Evolutionary conservation across 2,888 invertebrate species (phyloP), one percentile per base, ranked within the genome.

Genomic region (Cacoxenus indagator): DNA sequence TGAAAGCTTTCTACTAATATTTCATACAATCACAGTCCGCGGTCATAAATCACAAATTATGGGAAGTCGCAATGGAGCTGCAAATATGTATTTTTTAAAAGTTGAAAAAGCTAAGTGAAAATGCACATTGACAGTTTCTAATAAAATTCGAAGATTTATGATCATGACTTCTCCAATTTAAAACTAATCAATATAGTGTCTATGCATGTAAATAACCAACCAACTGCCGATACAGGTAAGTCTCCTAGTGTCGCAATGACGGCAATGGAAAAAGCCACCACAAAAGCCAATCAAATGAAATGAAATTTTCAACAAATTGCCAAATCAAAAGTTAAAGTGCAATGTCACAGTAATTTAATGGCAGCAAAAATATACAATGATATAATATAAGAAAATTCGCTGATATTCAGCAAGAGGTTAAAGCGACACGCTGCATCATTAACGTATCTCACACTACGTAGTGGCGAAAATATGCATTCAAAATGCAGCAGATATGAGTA

Each of bases 291-390:
- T 45, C 17, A 62, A 62, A 62, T 62, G 4, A 62, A 62, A 62
- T 62, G 45, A 37, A 37, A 45, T 69, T 73, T 68, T 69, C 70
- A 81, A 81, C 79, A 78, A 82, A 81, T 81, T 74, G 81, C 79
- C 73, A 81, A 78, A 77, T 75, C 78, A 78, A 76, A 79, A 64
- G 69, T 71, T 77, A 77, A 81, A 78, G 80, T 83, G 81, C 82
- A 83, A 83, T 83, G 81, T 82, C 81, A 82, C 82, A 81, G 78
- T 81, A 83, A 83, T 78, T 81, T 83, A 78, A 72, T 26, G 37
- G n/a, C 3, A 43, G 54, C 26, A 22, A 17, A 45, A 46, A 64
- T 22, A 54, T 54, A 54, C 46, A 51, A 62, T 75, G 75, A 70
- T 71, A 73, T 73, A 67, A 45, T 55, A 62, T 37, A 19, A 37